Percentiles rank a stretch among this genome's conserved stretches.
Evolutionary conservation across 2,113 vertebrate species (phyloP).

Genomic region (Terrapene triunguis): DNA sequence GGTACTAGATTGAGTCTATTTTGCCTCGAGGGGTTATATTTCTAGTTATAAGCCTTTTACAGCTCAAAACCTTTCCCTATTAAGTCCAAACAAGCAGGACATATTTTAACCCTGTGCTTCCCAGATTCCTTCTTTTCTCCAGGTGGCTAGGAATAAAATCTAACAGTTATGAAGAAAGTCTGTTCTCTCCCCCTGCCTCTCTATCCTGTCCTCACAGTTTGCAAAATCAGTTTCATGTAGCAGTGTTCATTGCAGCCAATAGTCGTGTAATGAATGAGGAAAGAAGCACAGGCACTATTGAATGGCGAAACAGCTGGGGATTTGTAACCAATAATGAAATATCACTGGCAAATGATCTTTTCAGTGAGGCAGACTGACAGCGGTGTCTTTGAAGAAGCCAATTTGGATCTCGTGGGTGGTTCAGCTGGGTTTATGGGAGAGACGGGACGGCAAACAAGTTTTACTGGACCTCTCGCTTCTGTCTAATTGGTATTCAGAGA

Average conservation of each 20-base stretch:
- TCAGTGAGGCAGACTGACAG: background rate
- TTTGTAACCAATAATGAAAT: background rate
- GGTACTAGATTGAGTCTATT: background rate
- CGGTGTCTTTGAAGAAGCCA: background rate
- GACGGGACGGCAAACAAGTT: background rate
- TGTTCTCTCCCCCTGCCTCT: background rate
- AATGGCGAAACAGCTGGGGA: background rate
- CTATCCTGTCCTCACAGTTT: rapidly evolving
- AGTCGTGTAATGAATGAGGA: rapidly evolving
- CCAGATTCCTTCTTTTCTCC: background rate
- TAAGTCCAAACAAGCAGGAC: background rate
- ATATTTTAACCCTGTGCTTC: background rate
- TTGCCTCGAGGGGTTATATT: background rate
- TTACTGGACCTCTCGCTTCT: background rate
- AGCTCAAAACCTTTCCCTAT: background rate
- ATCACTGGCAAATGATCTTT: rapidly evolving
- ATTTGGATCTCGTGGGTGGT: background rate
- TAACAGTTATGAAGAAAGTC: background rate
- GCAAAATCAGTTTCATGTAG: background rate
- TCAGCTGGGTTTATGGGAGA: background rate
- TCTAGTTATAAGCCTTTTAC: background rate
- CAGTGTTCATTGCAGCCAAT: rapidly evolving
- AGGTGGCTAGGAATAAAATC: background rate
- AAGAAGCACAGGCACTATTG: background rate
- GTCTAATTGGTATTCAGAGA: background rate